Evolutionary conservation across 2,888 invertebrate genomes (phyloP).

Genomic region (Chloroclysta siterata): DNA sequence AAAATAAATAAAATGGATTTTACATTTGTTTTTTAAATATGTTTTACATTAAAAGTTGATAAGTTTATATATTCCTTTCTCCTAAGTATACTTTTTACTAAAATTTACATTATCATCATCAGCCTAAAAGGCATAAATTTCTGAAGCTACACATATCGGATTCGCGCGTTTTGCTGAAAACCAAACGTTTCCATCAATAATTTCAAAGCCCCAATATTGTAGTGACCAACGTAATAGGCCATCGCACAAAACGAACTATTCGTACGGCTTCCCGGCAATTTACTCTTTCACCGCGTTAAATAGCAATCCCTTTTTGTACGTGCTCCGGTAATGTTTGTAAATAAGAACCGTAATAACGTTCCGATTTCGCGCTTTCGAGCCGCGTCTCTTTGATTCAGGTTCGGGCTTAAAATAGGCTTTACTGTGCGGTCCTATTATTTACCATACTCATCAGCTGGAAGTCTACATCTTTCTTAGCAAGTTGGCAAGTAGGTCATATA

Average conservation of each 20-base stretch:
- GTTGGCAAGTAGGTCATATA: too few species aligned
- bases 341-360: constrained; percentile 49
- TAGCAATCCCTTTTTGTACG: constrained; percentile 50
- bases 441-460: too few species aligned
- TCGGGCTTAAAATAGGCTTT: constrained; percentile 2
- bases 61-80: too few species aligned
- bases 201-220: constrained; percentile 7
- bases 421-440: neutral
- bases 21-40: too few species aligned
- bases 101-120: too few species aligned
- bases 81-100: neutral
- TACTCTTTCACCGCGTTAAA: constrained; percentile 50
- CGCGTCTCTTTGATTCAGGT: neutral
- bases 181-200: neutral
- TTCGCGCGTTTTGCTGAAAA: neutral
- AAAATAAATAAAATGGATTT: too few species aligned
- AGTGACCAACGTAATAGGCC: constrained; percentile 2
- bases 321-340: constrained; percentile 51
- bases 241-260: constrained; percentile 21
- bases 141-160: too few species aligned
- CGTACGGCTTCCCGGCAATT: constrained; percentile 42
- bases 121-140: too few species aligned
- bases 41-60: too few species aligned
- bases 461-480: too few species aligned
- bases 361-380: constrained; percentile 23